phyloP scores from a whole-genome alignment of 2,888 invertebrate species.

The Prosapia bicincta region DNA sequence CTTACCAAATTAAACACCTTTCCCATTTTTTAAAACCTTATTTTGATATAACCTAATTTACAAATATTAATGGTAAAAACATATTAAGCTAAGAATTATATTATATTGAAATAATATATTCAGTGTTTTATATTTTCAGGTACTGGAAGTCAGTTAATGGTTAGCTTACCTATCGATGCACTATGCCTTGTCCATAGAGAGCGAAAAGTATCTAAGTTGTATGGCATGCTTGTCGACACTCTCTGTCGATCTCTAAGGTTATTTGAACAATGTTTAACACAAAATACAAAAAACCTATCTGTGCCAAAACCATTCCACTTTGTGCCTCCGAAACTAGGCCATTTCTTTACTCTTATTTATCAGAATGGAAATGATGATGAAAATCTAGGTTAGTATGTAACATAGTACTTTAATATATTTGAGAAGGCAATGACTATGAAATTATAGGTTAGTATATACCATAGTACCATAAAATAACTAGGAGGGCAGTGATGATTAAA shows the following conservation, averaged over 20 bases:
- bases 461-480: too few relatives aligned
- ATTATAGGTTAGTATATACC: too few relatives aligned
- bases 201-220: conserved; percentile 61
- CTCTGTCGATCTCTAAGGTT: conserved; percentile 65
- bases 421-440: too few relatives aligned
- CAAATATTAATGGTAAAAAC: too few relatives aligned
- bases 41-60: too few relatives aligned
- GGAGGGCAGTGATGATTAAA: too few relatives aligned
- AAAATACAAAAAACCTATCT: conserved; percentile 47
- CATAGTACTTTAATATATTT: conserved; percentile 21
- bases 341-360: conserved; percentile 72
- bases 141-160: not conserved
- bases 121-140: not conserved
- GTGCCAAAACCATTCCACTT: conserved; percentile 72
- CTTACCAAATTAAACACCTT: too few relatives aligned
- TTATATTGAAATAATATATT: too few relatives aligned
- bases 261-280: conserved; percentile 59
- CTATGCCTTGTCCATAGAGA: conserved; percentile 66
- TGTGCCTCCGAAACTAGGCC: conserved; percentile 65
- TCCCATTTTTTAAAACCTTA: too few relatives aligned
- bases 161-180: conserved; percentile 54
- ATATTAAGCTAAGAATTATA: too few relatives aligned
- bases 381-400: conserved; percentile 57
- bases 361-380: conserved; percentile 63
- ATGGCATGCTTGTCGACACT: conserved; percentile 71